These are phyloP conservation scores for Gyps fulvus DNA, from an alignment of 2,113 vertebrate species.

Conservation along the genomic window DNA sequence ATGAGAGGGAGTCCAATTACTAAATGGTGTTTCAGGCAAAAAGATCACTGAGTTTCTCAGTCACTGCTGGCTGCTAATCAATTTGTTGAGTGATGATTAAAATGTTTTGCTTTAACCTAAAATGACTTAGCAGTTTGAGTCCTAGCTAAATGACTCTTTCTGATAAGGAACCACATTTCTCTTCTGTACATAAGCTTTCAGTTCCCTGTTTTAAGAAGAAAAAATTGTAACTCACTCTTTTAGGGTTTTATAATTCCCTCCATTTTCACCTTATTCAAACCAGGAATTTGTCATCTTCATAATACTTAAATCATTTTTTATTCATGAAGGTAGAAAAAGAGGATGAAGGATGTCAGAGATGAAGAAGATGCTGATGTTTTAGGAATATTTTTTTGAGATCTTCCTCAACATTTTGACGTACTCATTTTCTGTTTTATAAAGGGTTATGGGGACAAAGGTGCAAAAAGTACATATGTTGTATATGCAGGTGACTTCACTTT, in stretches of 20 bases:
- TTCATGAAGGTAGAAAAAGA: neutral
- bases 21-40: neutral
- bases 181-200: neutral
- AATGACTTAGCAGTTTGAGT: neutral
- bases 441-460: neutral
- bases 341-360: neutral
- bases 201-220: neutral
- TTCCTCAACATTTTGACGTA: neutral
- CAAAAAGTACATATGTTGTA: neutral
- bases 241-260: neutral
- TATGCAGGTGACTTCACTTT: neutral
- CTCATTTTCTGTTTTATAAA: neutral
- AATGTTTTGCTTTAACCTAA: constrained; percentile 38
- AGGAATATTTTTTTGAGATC: neutral
- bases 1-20: constrained; percentile 9
- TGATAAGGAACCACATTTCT: neutral
- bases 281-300: neutral
- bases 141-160: neutral
- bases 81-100: constrained; percentile 28
- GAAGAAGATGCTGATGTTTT: neutral
- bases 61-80: constrained; percentile 23
- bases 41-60: constrained; percentile 11
- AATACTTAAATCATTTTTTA: neutral
- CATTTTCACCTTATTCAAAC: neutral
- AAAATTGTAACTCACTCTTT: neutral